phyloP scores from a whole-genome alignment of 23 tunicate genomes.

The Trididemnum miniatum region DNA sequence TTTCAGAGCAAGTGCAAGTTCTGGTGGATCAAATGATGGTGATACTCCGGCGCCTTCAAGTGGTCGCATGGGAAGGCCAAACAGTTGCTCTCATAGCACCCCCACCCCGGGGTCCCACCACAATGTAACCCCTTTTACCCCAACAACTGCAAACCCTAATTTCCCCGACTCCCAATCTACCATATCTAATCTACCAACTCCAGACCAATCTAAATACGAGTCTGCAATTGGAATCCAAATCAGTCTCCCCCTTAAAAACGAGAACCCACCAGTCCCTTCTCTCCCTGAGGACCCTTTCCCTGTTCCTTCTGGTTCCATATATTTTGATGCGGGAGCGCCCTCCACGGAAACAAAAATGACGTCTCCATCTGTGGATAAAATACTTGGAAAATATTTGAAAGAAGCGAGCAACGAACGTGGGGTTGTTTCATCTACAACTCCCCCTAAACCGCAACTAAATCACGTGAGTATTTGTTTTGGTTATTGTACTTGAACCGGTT shows the following conservation, averaged over 20 bases:
- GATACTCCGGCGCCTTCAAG: background rate
- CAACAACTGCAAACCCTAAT: background rate
- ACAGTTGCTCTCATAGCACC: constrained; percentile 26
- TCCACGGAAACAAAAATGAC: background rate
- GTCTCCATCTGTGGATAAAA: constrained; percentile 23
- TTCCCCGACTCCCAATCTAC: background rate
- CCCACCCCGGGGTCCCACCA: constrained; percentile 4
- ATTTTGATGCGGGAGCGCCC: background rate
- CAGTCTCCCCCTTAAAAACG: background rate
- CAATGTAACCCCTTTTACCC: background rate
- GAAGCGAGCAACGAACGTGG: constrained; percentile 41
- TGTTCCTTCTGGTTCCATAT: constrained; percentile 32
- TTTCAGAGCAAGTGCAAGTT: constrained; percentile 3
- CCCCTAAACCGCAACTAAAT: background rate
- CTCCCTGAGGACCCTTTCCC: constrained; percentile 27
- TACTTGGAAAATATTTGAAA: constrained; percentile 39
- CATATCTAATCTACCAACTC: background rate
- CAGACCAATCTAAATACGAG: background rate
- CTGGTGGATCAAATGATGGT: background rate
- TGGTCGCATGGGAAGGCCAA: background rate
- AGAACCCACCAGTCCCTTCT: constrained; percentile 2
- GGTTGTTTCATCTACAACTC: constrained; percentile 31
- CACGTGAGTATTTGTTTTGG: too few relatives aligned
- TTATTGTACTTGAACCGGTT: too few relatives aligned
- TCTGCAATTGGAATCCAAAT: background rate